phyloP scores from a whole-genome alignment of 2,113 vertebrate genomes.

The Melanerpes aurifrons region DNA sequence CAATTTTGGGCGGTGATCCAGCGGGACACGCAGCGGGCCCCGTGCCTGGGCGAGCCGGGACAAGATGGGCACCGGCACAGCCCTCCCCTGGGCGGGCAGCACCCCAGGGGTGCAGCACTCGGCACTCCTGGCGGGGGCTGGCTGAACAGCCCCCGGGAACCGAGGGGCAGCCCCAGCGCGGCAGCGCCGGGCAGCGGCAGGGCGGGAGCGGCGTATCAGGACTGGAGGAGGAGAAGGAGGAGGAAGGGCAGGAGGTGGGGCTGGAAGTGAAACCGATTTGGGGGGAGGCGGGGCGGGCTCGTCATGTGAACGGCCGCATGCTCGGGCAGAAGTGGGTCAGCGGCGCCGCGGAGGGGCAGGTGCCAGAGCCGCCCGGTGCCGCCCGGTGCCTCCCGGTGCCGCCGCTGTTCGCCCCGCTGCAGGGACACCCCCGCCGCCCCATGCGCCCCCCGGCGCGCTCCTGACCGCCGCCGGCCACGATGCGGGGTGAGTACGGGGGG shows the following conservation, averaged over 20 bases:
- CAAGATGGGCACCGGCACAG: not conserved
- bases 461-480: constrained; percentile 25
- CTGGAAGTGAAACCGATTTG: constrained; percentile 36
- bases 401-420: not conserved
- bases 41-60: constrained; percentile 43
- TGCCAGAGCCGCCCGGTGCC: constrained; percentile 22
- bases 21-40: constrained; percentile 20
- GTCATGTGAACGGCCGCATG: constrained; percentile 68
- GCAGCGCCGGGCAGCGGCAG: not conserved
- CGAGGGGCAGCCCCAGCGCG: not conserved
- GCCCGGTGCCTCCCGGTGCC: not conserved
- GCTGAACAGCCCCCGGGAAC: not conserved
- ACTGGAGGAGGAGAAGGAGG: not conserved
- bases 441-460: constrained; percentile 4
- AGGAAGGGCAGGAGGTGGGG: constrained; percentile 14
- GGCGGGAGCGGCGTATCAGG: not conserved
- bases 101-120: not conserved
- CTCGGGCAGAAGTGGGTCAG: constrained; percentile 68
- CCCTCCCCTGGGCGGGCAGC: constrained; percentile 27
- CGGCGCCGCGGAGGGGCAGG: constrained; percentile 41
- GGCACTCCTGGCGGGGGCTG: not conserved
- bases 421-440: not conserved
- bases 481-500: constrained; percentile 18
- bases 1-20: not conserved
- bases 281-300: constrained; percentile 30